phyloP scores from a whole-genome alignment of 2,797 vertebrate species.

The Masticophis lateralis region DNA sequence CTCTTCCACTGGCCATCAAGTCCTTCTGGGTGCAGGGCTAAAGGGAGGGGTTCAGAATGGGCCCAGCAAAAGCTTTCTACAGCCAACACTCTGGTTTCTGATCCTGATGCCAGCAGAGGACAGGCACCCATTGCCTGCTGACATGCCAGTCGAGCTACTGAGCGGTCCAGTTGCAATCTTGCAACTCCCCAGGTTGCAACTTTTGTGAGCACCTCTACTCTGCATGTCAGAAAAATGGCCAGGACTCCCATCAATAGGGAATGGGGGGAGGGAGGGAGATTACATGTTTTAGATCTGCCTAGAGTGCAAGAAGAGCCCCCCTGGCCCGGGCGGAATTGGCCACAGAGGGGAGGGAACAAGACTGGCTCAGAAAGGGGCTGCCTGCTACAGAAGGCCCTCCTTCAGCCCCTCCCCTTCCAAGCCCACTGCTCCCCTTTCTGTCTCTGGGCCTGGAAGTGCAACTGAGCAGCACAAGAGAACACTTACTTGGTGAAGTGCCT shows the following conservation, averaged over 20 bases:
- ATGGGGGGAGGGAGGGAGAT: background rate
- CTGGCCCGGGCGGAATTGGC: background rate
- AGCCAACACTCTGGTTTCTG: background rate
- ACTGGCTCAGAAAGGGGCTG: background rate
- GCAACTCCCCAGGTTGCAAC: background rate
- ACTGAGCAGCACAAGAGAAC: background rate
- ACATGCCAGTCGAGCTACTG: background rate
- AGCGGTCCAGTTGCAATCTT: background rate
- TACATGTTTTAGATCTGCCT: background rate
- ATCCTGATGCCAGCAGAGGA: background rate
- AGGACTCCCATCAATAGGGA: background rate
- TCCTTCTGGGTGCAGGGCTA: background rate
- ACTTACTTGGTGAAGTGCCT: constrained; percentile 95
- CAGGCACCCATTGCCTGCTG: background rate
- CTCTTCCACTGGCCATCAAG: background rate
- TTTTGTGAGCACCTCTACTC: background rate
- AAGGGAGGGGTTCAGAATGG: background rate
- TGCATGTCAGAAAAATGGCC: background rate
- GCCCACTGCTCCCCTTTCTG: background rate
- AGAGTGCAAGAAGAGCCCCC: background rate
- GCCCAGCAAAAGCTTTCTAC: background rate
- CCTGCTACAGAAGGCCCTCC: background rate
- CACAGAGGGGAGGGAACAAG: background rate
- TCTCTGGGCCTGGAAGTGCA: background rate
- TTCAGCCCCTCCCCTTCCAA: background rate